Percentiles rank a stretch among this genome's conserved stretches.
These are phyloP conservation scores for Dryococelus australis DNA, from an alignment of 2,888 invertebrate species.

Conservation along the genomic window DNA sequence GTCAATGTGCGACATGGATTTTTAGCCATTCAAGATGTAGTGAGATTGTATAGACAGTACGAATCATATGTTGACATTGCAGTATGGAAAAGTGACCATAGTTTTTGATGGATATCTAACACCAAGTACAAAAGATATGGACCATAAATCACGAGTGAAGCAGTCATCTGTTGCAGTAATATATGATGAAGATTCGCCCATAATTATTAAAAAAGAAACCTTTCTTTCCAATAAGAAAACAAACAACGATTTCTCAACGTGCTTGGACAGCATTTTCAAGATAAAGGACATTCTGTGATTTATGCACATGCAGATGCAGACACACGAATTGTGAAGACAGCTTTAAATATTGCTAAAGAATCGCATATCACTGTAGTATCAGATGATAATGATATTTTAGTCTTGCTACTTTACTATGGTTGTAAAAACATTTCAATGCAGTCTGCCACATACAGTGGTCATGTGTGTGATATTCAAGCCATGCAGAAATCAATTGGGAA, in stretches of 20 bases:
- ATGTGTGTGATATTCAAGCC: background rate
- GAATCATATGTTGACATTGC: conserved; percentile 18
- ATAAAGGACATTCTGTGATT: conserved; percentile 30
- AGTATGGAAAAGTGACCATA: conserved; percentile 26
- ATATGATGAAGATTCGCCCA: conserved; percentile 27
- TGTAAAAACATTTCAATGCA: conserved; percentile 30
- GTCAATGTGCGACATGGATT: background rate
- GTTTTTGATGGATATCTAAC: conserved; percentile 24
- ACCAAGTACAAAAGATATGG: conserved; percentile 34
- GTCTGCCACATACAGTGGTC: conserved; percentile 27
- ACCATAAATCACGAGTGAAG: conserved; percentile 28
- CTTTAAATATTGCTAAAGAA: conserved; percentile 23
- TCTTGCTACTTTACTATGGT: conserved; percentile 25
- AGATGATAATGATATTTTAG: conserved; percentile 29
- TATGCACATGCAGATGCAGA: conserved; percentile 25
- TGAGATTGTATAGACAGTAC: conserved; percentile 17
- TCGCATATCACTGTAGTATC: conserved; percentile 24
- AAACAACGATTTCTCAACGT: background rate
- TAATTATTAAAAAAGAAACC: conserved; percentile 27
- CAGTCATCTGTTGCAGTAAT: conserved; percentile 33
- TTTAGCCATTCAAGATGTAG: background rate
- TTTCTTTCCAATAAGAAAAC: conserved; percentile 30
- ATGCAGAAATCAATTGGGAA: conserved; percentile 2
- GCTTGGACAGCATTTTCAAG: background rate
- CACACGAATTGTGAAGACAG: conserved; percentile 28